Evolutionary conservation across 2,113 vertebrate species (phyloP).

Genomic region (Lamprologus sp.): DNA sequence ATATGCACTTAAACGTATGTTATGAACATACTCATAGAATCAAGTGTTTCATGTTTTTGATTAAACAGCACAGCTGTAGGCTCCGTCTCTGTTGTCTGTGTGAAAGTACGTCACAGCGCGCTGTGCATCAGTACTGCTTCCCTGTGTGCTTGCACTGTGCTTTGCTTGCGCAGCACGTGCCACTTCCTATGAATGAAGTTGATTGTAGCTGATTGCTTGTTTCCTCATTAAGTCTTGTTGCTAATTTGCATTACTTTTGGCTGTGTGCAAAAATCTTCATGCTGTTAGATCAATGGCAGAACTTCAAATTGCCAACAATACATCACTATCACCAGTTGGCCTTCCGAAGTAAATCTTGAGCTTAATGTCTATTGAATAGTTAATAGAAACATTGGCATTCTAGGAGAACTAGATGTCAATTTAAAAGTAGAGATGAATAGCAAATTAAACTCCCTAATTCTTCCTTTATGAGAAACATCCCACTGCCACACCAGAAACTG

Average conservation of each 20-base stretch:
- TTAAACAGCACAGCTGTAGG: background rate
- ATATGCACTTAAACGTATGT: background rate
- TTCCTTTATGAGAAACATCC: background rate
- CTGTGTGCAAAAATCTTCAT: background rate
- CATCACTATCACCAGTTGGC: background rate
- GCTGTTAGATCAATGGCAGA: background rate
- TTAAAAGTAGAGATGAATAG: background rate
- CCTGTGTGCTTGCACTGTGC: background rate
- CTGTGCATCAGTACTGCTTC: background rate
- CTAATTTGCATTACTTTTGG: background rate
- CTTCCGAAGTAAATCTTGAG: background rate
- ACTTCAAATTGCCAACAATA: background rate
- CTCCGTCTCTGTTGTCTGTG: background rate
- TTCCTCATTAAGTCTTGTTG: background rate
- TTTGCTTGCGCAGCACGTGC: background rate
- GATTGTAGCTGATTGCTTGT: background rate
- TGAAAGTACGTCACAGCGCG: background rate
- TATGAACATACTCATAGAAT: background rate
- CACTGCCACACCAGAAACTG: background rate
- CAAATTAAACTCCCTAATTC: background rate
- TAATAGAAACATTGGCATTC: background rate
- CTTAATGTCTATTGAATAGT: background rate
- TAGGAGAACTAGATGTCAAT: background rate
- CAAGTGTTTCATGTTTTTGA: background rate
- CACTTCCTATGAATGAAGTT: background rate